phyloP scores from a whole-genome alignment of 2,797 vertebrate species.

The Moxostoma hubbsi region DNA sequence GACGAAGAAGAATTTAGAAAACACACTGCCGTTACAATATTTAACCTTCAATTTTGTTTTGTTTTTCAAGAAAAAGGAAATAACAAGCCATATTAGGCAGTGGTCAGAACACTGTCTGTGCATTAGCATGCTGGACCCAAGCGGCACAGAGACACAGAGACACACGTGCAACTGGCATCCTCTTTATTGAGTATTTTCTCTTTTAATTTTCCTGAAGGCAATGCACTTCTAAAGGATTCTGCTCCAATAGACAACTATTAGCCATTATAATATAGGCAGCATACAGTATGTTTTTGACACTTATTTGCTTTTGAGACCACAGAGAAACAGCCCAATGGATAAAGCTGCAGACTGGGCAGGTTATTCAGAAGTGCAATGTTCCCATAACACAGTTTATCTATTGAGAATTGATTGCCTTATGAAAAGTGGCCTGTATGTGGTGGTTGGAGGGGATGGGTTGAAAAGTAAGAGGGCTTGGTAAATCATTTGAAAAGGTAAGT shows the following conservation, averaged over 20 bases:
- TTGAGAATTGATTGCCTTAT: too few species aligned
- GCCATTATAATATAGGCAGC: slow-evolving; percentile 1
- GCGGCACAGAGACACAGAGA: slow-evolving; percentile 65
- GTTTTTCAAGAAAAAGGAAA: not conserved
- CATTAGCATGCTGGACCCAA: slow-evolving; percentile 69
- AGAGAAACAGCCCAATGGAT: slow-evolving; percentile 25
- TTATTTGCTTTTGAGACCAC: slow-evolving; percentile 20
- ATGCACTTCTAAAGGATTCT: slow-evolving; percentile 75
- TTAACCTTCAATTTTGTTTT: not conserved
- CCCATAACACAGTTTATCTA: not conserved
- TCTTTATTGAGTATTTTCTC: slow-evolving; percentile 39
- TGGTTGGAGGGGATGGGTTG: too few species aligned
- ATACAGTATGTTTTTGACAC: slow-evolving; percentile 17
- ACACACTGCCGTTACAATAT: too few species aligned
- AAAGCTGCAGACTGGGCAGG: slow-evolving; percentile 40
- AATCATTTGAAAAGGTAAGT: too few species aligned
- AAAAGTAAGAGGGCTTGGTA: too few species aligned
- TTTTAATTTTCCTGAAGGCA: slow-evolving; percentile 60
- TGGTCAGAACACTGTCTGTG: slow-evolving; percentile 70
- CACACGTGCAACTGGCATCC: slow-evolving; percentile 49
- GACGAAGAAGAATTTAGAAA: too few species aligned
- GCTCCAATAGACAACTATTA: slow-evolving; percentile 22
- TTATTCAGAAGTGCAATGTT: slow-evolving; percentile 75
- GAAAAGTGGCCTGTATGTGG: too few species aligned
- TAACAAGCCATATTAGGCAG: slow-evolving; percentile 3